Conservation (phyloP, 2,113 vertebrate species). For the Vidua chalybeata region DNA sequence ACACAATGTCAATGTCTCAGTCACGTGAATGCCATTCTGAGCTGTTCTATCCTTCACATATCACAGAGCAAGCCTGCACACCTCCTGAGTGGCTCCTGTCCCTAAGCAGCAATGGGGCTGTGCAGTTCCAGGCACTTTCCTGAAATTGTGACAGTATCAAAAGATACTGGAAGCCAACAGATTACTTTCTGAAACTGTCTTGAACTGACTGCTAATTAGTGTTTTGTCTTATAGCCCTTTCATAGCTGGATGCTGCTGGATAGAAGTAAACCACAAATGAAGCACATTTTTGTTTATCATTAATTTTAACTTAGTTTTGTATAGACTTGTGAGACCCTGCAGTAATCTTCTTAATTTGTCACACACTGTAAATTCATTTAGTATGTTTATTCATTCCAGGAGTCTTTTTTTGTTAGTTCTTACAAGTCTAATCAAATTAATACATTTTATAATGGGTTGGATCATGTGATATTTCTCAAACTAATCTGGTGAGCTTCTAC, state of each 20-base stretch:
- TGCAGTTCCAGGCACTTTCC: neutral
- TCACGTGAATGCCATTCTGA: neutral
- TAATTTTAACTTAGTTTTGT: constrained; percentile 24
- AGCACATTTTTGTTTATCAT: constrained; percentile 6
- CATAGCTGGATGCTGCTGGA: constrained; percentile 24
- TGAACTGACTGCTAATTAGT: constrained; percentile 32
- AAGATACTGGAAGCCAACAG: neutral
- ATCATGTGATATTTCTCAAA: neutral
- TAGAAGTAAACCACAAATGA: constrained; percentile 27
- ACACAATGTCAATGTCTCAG: neutral
- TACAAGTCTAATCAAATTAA: neutral
- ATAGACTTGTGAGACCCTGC: neutral
- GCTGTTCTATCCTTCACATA: neutral
- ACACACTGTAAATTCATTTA: constrained; percentile 16
- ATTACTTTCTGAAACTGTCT: constrained; percentile 11
- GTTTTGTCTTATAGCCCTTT: constrained; percentile 32
- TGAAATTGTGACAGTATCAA: neutral
- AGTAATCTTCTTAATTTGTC: constrained; percentile 33
- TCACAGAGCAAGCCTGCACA: neutral
- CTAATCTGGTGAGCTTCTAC: neutral
- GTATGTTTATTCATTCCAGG: neutral
- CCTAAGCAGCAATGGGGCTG: neutral
- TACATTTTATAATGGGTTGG: neutral
- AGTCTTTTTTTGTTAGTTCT: neutral
- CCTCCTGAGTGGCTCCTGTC: neutral